Evolutionary conservation across 2,888 invertebrate genomes (phyloP).

Genomic region (Cryptocheilus praepositus): DNA sequence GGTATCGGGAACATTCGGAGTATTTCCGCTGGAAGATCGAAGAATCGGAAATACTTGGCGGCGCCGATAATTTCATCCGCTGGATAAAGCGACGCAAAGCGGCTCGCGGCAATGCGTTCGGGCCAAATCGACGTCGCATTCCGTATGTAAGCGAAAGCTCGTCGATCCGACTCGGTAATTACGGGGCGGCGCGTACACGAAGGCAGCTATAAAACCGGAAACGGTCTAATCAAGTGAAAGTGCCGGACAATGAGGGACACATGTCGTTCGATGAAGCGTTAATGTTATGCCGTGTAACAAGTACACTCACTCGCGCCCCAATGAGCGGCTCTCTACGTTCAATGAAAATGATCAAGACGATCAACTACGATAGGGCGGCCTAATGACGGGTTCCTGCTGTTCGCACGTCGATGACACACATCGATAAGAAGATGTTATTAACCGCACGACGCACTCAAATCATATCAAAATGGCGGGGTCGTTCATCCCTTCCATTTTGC

Average conservation of each 20-base stretch:
- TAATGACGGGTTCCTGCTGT: conserved; percentile 55
- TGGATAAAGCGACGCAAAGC: no score
- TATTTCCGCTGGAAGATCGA: conserved; percentile 30
- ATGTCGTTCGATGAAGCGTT: conserved; percentile 22
- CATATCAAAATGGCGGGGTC: conserved; percentile 30
- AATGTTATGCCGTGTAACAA: conserved; percentile 41
- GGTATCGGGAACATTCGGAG: conserved; percentile 51
- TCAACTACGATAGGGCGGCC: conserved; percentile 52
- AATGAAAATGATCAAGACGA: conserved; percentile 58
- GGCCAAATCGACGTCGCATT: no score
- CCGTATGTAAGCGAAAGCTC: background rate
- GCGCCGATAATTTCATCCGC: background rate
- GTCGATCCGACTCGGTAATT: background rate
- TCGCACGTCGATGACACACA: conserved; percentile 59
- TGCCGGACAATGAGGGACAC: conserved; percentile 40
- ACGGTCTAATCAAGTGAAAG: conserved; percentile 55
- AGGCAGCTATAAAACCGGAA: no score
- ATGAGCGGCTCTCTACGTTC: conserved; percentile 33
- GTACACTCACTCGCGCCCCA: conserved; percentile 13
- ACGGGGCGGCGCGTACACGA: background rate
- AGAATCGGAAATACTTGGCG: conserved; percentile 36
- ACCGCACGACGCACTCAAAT: conserved; percentile 38
- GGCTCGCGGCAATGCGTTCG: no score
- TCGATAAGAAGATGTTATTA: conserved; percentile 58
- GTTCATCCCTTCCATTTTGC: no score